Percentiles rank a stretch among this genome's conserved stretches.
These are phyloP conservation scores for Pseudolaguvia tuberculata DNA, from an alignment of 2,113 vertebrate species.

Conservation along the genomic window DNA sequence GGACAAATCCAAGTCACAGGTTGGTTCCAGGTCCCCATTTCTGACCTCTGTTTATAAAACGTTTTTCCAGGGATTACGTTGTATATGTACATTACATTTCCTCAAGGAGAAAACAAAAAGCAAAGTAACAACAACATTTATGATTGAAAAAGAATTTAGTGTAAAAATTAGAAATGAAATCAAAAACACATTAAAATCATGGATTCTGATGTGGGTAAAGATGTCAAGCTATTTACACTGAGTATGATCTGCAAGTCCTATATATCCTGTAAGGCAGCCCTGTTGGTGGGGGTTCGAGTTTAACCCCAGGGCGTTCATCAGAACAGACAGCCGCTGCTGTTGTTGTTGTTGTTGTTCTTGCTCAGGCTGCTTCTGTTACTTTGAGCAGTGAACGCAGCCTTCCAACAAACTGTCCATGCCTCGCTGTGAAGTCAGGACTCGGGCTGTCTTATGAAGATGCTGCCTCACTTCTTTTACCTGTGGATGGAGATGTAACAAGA, in stretches of 20 bases:
- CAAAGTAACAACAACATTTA: slow-evolving; percentile 5
- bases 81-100: slow-evolving; percentile 20
- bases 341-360: slow-evolving; percentile 24
- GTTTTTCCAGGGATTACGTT: slow-evolving; percentile 5
- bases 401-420: slow-evolving; percentile 7
- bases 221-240: slow-evolving; percentile 46
- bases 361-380: slow-evolving; percentile 12
- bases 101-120: slow-evolving; percentile 13
- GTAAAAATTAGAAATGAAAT: slow-evolving; percentile 16
- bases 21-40: not conserved
- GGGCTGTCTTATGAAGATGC: slow-evolving; percentile 35
- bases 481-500: not conserved
- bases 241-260: slow-evolving; percentile 21
- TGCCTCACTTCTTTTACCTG: slow-evolving; percentile 42
- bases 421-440: slow-evolving; percentile 9
- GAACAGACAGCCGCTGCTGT: slow-evolving; percentile 4
- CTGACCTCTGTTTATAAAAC: not conserved
- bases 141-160: not conserved
- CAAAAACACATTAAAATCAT: slow-evolving; percentile 5
- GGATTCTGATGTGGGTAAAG: slow-evolving; percentile 3
- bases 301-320: not conserved
- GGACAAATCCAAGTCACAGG: not conserved
- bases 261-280: slow-evolving; percentile 17
- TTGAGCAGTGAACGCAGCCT: slow-evolving; percentile 17
- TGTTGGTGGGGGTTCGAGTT: slow-evolving; percentile 22